A percentile compares a stretch with the other conserved stretches of the same genome.
Conservation (phyloP, 2,888 invertebrate genomes). For the Drosophila borealis region DNA sequence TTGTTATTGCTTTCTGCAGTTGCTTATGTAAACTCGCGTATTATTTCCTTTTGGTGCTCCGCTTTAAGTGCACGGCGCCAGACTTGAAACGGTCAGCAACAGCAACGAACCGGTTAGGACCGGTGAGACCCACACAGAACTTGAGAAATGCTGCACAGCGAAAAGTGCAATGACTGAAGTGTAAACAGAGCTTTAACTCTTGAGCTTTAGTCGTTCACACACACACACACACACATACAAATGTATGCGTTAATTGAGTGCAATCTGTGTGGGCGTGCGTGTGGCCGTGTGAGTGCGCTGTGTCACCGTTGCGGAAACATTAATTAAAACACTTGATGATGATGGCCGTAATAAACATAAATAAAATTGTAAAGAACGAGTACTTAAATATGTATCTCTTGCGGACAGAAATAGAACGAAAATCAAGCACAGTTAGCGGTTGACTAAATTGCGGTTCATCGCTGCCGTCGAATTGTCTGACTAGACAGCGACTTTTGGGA, state of each 20-base stretch:
- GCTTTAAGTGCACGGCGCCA: constrained; percentile 31
- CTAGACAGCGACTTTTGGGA: constrained; percentile 18
- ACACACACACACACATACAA: neutral
- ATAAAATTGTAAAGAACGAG: constrained; percentile 38
- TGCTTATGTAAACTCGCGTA: constrained; percentile 30
- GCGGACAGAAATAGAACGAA: constrained; percentile 58
- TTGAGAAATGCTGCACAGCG: constrained; percentile 43
- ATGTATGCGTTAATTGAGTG: constrained; percentile 47
- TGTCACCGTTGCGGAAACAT: constrained; percentile 60
- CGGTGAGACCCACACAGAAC: constrained; percentile 49
- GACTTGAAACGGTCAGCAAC: constrained; percentile 48
- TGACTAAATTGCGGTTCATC: constrained; percentile 54
- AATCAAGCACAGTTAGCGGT: constrained; percentile 59
- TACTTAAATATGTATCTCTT: constrained; percentile 23
- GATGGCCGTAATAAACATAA: constrained; percentile 40
- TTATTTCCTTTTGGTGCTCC: constrained; percentile 27
- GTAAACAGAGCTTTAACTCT: constrained; percentile 46
- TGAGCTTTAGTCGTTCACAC: constrained; percentile 18
- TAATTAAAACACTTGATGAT: constrained; percentile 68
- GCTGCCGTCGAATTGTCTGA: constrained; percentile 30
- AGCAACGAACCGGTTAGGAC: constrained; percentile 61
- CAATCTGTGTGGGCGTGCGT: constrained; percentile 23
- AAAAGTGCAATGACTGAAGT: constrained; percentile 66
- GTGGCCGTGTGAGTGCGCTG: neutral
- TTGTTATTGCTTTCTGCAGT: constrained; percentile 27